phyloP scores from a whole-genome alignment of 2,113 vertebrate species.

The Neolamprologus hecqui region DNA sequence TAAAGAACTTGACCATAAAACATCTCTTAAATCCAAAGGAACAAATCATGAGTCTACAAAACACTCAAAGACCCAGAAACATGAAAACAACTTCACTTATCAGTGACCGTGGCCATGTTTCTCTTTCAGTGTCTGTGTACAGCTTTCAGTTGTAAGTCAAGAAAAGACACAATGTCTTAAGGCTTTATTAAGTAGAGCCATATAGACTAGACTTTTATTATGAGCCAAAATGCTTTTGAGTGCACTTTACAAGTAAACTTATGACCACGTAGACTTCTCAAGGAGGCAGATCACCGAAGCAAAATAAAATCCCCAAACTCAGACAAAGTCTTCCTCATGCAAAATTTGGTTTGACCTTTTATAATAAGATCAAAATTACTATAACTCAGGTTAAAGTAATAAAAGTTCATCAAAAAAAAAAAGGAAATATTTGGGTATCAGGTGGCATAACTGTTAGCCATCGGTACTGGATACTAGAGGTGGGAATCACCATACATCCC shows the following conservation, averaged over 20 bases:
- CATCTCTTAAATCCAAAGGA: background rate
- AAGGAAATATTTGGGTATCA: background rate
- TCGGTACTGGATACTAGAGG: background rate
- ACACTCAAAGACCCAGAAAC: background rate
- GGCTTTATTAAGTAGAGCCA: background rate
- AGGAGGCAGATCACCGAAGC: background rate
- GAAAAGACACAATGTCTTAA: background rate
- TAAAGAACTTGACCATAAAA: background rate
- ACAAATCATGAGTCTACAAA: background rate
- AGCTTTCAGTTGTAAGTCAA: background rate
- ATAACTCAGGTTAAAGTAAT: background rate
- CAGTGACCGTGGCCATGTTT: background rate
- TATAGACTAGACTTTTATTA: background rate
- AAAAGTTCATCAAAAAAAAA: background rate
- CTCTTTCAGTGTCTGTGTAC: background rate
- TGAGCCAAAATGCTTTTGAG: background rate
- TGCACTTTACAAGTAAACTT: background rate
- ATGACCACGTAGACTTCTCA: accelerated
- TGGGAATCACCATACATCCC: too few species aligned
- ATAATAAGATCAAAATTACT: background rate
- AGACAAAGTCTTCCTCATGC: background rate
- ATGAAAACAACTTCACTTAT: background rate
- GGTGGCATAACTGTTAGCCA: background rate
- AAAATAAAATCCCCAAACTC: background rate
- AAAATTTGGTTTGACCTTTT: background rate